phyloP scores from a whole-genome alignment of 2,888 invertebrate genomes.

The Elegia similella region DNA sequence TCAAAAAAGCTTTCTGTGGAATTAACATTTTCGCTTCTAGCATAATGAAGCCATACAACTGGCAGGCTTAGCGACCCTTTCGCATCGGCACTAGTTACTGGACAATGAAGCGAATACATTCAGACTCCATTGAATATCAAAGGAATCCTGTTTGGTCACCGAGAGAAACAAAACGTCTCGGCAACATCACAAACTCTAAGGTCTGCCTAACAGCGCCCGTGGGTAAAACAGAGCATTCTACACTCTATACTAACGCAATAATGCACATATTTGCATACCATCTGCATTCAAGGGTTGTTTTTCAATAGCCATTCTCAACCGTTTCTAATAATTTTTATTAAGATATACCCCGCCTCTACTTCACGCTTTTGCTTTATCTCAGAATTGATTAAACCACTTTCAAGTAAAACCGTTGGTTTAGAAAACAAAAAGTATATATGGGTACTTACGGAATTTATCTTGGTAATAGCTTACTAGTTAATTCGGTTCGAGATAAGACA shows the following conservation, averaged over 20 bases:
- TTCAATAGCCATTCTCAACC: slow-evolving; percentile 26
- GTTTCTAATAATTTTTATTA: slow-evolving; percentile 13
- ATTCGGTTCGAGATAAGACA: slow-evolving; percentile 25
- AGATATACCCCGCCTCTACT: slow-evolving; percentile 6
- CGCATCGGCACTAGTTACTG: slow-evolving; percentile 37
- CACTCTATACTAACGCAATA: slow-evolving; percentile 31
- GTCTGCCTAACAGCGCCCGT: slow-evolving; percentile 23
- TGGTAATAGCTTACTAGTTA: slow-evolving; percentile 21
- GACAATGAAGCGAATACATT: slow-evolving; percentile 60
- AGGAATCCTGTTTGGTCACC: slow-evolving; percentile 62
- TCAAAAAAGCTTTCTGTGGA: background rate
- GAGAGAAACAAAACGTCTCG: slow-evolving; percentile 47
- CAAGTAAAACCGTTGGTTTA: slow-evolving; percentile 1
- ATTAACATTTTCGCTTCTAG: background rate
- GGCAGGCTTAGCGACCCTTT: slow-evolving; percentile 19
- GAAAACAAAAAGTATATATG: slow-evolving; percentile 18
- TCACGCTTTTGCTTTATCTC: slow-evolving; percentile 6
- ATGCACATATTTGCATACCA: slow-evolving; percentile 28
- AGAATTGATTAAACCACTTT: slow-evolving; percentile 16
- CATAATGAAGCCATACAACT: background rate
- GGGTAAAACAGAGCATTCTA: slow-evolving; percentile 18
- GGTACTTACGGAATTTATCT: slow-evolving; percentile 10
- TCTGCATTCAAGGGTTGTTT: slow-evolving; percentile 25
- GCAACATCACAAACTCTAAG: slow-evolving; percentile 25
- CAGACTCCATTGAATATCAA: slow-evolving; percentile 51